Evolutionary conservation across 2,888 invertebrate species (phyloP), one percentile per base, ranked within the genome.

Genomic region (Prionchulus punctatus): DNA sequence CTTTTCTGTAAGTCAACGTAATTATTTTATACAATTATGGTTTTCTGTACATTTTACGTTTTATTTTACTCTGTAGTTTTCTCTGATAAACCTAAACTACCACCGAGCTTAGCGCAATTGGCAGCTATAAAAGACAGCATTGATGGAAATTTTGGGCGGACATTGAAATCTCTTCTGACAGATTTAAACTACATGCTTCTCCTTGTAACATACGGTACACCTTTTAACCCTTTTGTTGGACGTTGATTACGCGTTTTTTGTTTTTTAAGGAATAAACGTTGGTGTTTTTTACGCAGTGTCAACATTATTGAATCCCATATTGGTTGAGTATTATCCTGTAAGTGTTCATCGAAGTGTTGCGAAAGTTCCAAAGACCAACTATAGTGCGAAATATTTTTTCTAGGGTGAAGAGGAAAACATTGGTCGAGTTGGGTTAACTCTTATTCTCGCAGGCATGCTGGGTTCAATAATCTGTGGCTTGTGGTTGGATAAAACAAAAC

Each of bases 201-300:
- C 2, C 62, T 73, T 31, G 43, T 72, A 27, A 70, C 69, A 27
- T 72, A 72, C 56, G 70, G 70, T 70, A 56, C 3, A 28, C 4
- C 18, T 25, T 18, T 3, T 4, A 50, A 4, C 4, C 3, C 15
- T 18, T 21, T 27, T 12, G 12, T 21, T 12, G 18, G 3, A 4
- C 15, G 4, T 50, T 27, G 4, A 15, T n/a, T n/a, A n/a, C n/a
- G n/a, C n/a, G n/a, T n/a, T n/a, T n/a, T n/a, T n/a, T n/a, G n/a
- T n/a, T n/a, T n/a, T n/a, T n/a, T n/a, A 63, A 77, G 78, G 91
- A 1, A 82, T 92, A 67, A 96, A 94, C 74, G 89, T 91, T 4
- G 94, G 96, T 1, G 86, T 86, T 15, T 96, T 92, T 74, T 96
- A 96, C 71, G 94, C 92, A 30, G 87, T 96, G 63, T 92, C 92